These are phyloP conservation scores for Lepisosteus oculatus DNA, from an alignment of 2,113 vertebrate species.

Conservation along the genomic window DNA sequence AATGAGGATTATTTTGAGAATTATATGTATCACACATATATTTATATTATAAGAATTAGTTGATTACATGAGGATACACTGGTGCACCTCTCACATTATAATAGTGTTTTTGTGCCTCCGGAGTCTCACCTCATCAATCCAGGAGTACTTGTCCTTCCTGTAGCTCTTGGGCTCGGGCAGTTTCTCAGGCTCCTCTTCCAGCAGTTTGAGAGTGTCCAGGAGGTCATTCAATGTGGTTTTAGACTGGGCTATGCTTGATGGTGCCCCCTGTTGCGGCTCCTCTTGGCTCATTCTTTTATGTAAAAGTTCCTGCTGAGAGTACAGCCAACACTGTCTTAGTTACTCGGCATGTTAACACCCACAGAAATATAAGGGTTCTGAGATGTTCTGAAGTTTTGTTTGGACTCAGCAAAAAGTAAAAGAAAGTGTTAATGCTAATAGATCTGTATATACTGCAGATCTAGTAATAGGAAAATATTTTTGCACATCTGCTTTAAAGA, in stretches of 20 bases:
- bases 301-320: constrained; percentile 51
- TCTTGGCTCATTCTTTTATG: constrained; percentile 53
- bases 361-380: no score
- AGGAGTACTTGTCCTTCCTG: constrained; percentile 75
- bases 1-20: background rate
- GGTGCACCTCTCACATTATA: no score
- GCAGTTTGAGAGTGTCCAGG: constrained; percentile 80
- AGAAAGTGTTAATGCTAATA: no score
- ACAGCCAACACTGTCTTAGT: fast-evolving
- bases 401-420: no score
- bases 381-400: no score
- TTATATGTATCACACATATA: background rate
- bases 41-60: background rate
- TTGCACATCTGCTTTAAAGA: no score
- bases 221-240: constrained; percentile 79
- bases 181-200: constrained; percentile 82
- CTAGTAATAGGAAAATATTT: no score
- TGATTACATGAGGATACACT: no score
- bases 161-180: constrained; percentile 56
- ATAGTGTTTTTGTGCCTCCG: background rate
- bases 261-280: constrained; percentile 47
- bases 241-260: constrained; percentile 58
- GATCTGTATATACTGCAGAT: no score
- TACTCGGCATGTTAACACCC: no score
- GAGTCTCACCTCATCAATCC: constrained; percentile 72